A percentile compares a stretch with the other conserved stretches of the same genome.
phyloP scores from a whole-genome alignment of 2,113 vertebrate genomes.

The Poeciliopsis turrubarensis region DNA sequence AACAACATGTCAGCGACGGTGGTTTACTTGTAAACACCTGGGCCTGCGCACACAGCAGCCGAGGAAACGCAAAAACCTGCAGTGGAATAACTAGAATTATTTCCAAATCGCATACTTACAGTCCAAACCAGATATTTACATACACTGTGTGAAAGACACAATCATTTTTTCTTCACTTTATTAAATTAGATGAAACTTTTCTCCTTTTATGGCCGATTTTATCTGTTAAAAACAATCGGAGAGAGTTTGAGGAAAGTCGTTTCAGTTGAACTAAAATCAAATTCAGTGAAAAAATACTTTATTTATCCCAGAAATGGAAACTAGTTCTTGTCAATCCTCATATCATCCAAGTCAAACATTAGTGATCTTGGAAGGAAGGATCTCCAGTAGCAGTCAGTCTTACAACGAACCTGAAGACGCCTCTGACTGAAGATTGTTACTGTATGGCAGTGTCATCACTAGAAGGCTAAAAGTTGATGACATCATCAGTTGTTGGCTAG shows the following conservation, averaged over 20 bases:
- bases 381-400: too few relatives aligned
- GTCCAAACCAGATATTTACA: neutral
- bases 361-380: too few relatives aligned
- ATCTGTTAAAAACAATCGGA: too few relatives aligned
- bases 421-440: too few relatives aligned
- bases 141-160: neutral
- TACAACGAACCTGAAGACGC: too few relatives aligned
- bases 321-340: too few relatives aligned
- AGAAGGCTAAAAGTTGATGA: too few relatives aligned
- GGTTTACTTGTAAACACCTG: conserved; percentile 74
- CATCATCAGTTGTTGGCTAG: too few relatives aligned
- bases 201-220: neutral
- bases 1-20: conserved; percentile 67
- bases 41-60: conserved; percentile 55
- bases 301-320: too few relatives aligned
- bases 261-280: neutral
- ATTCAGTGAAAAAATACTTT: too few relatives aligned
- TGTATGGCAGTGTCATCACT: too few relatives aligned
- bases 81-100: conserved; percentile 20
- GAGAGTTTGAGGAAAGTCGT: neutral
- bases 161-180: neutral
- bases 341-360: too few relatives aligned
- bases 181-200: neutral
- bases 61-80: conserved; percentile 51
- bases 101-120: neutral